Evolutionary conservation across 2,888 invertebrate genomes (phyloP).

Genomic region (Hypena proboscidalis): DNA sequence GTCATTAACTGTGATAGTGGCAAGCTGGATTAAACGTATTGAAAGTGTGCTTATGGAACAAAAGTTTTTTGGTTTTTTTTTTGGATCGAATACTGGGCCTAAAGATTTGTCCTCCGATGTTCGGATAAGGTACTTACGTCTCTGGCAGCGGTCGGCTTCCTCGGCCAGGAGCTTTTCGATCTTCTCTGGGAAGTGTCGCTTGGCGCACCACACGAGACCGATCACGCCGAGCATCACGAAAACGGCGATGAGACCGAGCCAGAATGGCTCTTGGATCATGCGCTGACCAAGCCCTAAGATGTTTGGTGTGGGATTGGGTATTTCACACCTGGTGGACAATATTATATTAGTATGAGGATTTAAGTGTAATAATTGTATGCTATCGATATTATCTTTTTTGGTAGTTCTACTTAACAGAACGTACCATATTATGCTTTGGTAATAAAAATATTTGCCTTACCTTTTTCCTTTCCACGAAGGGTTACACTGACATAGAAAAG

Average conservation of each 20-base stretch:
- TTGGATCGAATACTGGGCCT: constrained; percentile 48
- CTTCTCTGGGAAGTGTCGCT: constrained; percentile 94
- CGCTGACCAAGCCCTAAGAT: constrained; percentile 88
- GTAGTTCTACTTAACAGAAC: no score
- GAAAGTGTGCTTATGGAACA: constrained; percentile 46
- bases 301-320: constrained; percentile 84
- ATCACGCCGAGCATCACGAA: constrained; percentile 91
- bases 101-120: constrained; percentile 66
- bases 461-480: constrained; percentile 89
- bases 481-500: constrained; percentile 89
- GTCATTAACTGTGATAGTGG: constrained; percentile 47
- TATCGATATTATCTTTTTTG: no score
- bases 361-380: no score
- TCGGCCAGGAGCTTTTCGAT: constrained; percentile 93
- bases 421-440: no score
- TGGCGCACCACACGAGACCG: constrained; percentile 93
- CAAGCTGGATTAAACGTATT: constrained; percentile 47
- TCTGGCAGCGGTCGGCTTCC: constrained; percentile 90
- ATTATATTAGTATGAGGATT: not conserved
- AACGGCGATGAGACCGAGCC: constrained; percentile 94
- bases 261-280: constrained; percentile 95
- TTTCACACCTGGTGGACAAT: constrained; percentile 87
- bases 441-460: constrained; percentile 46
- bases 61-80: constrained; percentile 36
- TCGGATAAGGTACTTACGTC: constrained; percentile 79